Conservation (phyloP, 2,113 vertebrate genomes). For the Chloebia gouldiae region DNA sequence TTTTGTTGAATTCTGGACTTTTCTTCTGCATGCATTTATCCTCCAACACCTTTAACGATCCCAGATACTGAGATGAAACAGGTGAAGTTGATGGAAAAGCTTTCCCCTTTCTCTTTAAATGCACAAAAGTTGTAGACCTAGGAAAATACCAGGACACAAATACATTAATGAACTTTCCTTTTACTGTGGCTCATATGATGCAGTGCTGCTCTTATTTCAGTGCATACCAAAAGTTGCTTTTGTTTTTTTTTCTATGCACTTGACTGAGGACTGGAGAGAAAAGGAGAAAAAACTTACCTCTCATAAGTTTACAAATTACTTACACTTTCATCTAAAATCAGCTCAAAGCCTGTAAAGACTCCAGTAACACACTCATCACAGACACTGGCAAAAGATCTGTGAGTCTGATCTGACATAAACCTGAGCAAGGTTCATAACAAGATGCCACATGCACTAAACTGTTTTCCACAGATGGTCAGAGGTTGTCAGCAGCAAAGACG, state of each 20-base stretch:
- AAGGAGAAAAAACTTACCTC: background rate
- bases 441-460: background rate
- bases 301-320: background rate
- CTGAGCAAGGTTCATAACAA: background rate
- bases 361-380: background rate
- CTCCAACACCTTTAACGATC: conserved; percentile 84
- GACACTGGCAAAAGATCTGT: background rate
- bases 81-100: background rate
- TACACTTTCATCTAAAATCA: background rate
- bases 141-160: conserved; percentile 33
- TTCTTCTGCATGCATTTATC: conserved; percentile 66
- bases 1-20: conserved; percentile 63
- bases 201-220: background rate
- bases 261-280: background rate
- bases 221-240: background rate
- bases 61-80: conserved; percentile 82
- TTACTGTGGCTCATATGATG: background rate
- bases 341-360: background rate
- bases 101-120: conserved; percentile 55
- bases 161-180: background rate
- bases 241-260: background rate
- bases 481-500: background rate
- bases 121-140: conserved; percentile 54
- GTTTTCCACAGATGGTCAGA: background rate
- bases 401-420: background rate